Conservation (phyloP, 2,888 invertebrate species). For the Eremobia ochroleuca region DNA sequence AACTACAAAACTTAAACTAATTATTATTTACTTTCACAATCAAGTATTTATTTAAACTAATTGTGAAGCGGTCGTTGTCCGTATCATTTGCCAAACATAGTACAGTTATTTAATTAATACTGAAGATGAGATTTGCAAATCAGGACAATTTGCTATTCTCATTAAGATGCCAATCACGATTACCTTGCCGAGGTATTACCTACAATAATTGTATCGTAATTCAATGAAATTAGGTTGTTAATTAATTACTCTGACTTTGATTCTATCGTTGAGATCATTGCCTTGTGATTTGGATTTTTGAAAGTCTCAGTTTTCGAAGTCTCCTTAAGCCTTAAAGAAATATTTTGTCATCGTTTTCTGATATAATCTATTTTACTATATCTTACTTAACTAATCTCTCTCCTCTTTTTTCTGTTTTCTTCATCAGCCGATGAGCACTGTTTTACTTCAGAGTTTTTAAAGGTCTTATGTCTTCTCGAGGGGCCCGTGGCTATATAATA, state of each 20-base stretch:
- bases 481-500: too few species aligned
- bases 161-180: slow-evolving; percentile 46
- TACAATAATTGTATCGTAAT: slow-evolving; percentile 23
- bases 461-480: too few species aligned
- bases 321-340: background rate
- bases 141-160: slow-evolving; percentile 13
- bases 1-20: background rate
- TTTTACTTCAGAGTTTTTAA: background rate
- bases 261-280: background rate
- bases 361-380: background rate
- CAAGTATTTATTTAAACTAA: background rate
- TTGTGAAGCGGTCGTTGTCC: background rate
- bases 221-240: slow-evolving; percentile 18
- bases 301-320: background rate
- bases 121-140: slow-evolving; percentile 12
- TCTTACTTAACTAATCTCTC: background rate
- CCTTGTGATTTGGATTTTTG: background rate
- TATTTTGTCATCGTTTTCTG: background rate
- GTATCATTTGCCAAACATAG: slow-evolving; percentile 15
- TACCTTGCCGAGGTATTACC: slow-evolving; percentile 5
- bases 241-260: slow-evolving; percentile 22
- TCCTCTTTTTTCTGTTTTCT: background rate
- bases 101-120: slow-evolving; percentile 38
- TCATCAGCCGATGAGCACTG: too few species aligned
- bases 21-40: background rate